Percentiles rank a stretch among this genome's conserved stretches.
phyloP scores from a whole-genome alignment of 2,113 vertebrate species.

The Antennarius striatus region DNA sequence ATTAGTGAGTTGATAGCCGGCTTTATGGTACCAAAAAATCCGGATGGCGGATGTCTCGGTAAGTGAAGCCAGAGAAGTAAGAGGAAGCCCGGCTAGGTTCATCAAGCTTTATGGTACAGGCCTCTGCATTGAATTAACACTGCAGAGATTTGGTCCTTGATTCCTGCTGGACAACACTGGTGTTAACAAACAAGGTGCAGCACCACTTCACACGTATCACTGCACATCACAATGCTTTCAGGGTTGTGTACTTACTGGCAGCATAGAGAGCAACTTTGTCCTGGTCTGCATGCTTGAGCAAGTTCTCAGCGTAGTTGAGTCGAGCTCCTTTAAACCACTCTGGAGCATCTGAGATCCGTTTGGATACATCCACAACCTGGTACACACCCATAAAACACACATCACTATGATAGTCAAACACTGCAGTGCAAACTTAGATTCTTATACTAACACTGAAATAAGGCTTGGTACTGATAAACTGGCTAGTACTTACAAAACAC shows the following conservation, averaged over 20 bases:
- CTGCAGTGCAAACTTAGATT: too few species aligned
- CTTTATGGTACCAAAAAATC: too few species aligned
- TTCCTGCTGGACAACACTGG: neutral
- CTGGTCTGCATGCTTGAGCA: constrained; percentile 88
- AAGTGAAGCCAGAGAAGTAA: too few species aligned
- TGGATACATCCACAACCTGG: constrained; percentile 90
- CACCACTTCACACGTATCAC: neutral
- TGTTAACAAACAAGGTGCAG: neutral
- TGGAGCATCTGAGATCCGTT: constrained; percentile 87
- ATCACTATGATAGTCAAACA: neutral
- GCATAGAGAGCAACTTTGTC: constrained; percentile 93
- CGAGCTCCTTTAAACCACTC: constrained; percentile 95
- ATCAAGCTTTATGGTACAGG: too few species aligned
- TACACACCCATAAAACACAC: constrained; percentile 19
- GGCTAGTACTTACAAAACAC: neutral
- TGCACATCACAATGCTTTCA: neutral
- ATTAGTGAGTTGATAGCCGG: too few species aligned
- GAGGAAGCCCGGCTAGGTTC: too few species aligned
- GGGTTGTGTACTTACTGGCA: constrained; percentile 83
- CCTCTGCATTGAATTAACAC: neutral
- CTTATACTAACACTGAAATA: too few species aligned
- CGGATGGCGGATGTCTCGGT: too few species aligned
- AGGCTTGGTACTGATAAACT: neutral
- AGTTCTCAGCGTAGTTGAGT: constrained; percentile 94
- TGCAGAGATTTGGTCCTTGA: neutral